Base-by-base conservation (phyloP, 2,888 invertebrate genomes). In the Spisula solida region DNA sequence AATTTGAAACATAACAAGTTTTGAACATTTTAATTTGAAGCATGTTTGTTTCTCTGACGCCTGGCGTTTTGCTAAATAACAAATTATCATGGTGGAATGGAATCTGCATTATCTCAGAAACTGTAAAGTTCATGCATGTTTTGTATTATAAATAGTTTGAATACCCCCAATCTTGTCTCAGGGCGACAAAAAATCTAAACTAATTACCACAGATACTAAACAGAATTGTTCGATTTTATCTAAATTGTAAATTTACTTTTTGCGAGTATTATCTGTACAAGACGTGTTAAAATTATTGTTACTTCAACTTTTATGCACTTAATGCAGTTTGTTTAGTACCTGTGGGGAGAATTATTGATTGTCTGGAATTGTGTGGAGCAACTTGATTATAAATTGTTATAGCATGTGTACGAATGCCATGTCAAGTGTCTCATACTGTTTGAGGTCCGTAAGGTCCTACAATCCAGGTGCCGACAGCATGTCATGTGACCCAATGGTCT, bases 91-190 rank as follows among this genome's bases (percentile, higher is more conserved):
- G 5, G 25, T n/a, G n/a, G 10, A 12, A n/a, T 66, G 60, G 25
- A 66, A n/a, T 25, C 60, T 66, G 60, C 6, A 66, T n/a, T 66
- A n/a, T 66, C 25, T 66, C 60, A 25, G n/a, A 66, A 10, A 66
- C 10, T n/a, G 25, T 6, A 25, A 66, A n/a, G 25, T 25, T 66
- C 14, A 10, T 66, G 6, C 10, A 12, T 66, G 5, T 25, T n/a
- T 66, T 25, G 25, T 25, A 66, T 66, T 66, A n/a, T 66, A 10
- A 25, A 25, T 4, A 0, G n/a, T 66, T 66, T 66, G 60, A 66
- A 66, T 66, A 66, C n/a, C 60, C n/a, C 60, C 60, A 66, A 66
- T 25, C 60, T 66, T 66, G 60, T 66, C 60, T 66, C 60, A 66
- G 0, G 60, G 25, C 25, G 60, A 25, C 60, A 66, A 10, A 25